These are phyloP conservation scores for Oreochromis tanganicae DNA, from an alignment of 2,113 vertebrate species.

Conservation along the genomic window DNA sequence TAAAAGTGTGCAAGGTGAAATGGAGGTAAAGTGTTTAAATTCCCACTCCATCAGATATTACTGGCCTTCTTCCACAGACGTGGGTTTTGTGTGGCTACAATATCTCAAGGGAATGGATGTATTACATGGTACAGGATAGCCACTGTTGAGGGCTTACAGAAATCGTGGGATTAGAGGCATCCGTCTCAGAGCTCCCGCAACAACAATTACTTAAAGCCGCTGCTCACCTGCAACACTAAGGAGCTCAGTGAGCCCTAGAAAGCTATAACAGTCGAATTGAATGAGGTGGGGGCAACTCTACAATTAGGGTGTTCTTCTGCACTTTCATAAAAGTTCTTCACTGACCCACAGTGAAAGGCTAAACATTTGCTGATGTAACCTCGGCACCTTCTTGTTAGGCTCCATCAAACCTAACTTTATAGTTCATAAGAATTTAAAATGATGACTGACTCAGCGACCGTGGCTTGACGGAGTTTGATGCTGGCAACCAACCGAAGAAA, in stretches of 20 bases:
- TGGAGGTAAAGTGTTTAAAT: not conserved
- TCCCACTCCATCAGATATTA: not conserved
- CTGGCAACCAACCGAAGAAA: not conserved
- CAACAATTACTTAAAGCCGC: slow-evolving; percentile 48
- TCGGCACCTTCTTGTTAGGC: not conserved
- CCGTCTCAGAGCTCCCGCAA: slow-evolving; percentile 26
- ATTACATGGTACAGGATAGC: slow-evolving; percentile 30
- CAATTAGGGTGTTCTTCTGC: slow-evolving; percentile 14
- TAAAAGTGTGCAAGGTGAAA: not conserved
- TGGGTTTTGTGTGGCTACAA: slow-evolving; percentile 1
- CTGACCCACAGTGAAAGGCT: not conserved
- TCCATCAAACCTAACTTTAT: not conserved
- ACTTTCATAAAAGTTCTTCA: slow-evolving; percentile 19
- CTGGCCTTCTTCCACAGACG: not conserved
- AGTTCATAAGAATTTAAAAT: not conserved
- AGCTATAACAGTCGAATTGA: not conserved
- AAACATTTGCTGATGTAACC: not conserved
- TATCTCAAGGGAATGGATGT: not conserved
- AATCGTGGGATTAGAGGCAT: slow-evolving; percentile 46
- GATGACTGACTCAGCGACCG: not conserved
- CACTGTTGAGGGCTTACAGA: slow-evolving; percentile 35
- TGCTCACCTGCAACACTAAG: slow-evolving; percentile 12
- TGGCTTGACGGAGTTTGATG: not conserved
- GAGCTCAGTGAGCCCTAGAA: not conserved
- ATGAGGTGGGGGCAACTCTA: not conserved